phyloP scores from a whole-genome alignment of 2,888 invertebrate species.

The Fissipunctia ypsillon region DNA sequence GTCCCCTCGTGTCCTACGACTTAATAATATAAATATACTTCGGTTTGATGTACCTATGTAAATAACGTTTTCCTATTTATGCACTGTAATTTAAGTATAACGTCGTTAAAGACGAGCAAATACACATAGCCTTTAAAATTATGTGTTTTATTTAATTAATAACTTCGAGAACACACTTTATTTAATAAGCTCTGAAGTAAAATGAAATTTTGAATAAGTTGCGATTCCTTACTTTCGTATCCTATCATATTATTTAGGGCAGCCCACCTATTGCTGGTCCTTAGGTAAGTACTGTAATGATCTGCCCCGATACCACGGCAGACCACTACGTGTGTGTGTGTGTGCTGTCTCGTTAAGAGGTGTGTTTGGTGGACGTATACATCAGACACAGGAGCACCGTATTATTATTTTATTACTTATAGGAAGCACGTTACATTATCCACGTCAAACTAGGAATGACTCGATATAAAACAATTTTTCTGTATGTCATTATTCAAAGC shows the following conservation, averaged over 20 bases:
- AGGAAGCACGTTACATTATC: too few species aligned
- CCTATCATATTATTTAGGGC: too few species aligned
- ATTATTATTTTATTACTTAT: too few species aligned
- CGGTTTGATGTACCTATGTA: conserved; percentile 78
- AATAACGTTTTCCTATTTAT: conserved; percentile 88
- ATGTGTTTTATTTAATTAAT: conserved; percentile 74
- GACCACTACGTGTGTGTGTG: too few species aligned
- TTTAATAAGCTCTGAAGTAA: background rate
- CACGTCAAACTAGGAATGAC: too few species aligned
- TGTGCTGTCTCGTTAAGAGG: too few species aligned
- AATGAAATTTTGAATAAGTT: background rate
- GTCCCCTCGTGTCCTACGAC: conserved; percentile 53
- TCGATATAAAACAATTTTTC: too few species aligned
- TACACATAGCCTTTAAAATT: conserved; percentile 78
- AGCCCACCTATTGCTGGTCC: background rate
- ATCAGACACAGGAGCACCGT: too few species aligned
- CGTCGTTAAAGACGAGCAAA: conserved; percentile 80
- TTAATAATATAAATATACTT: conserved; percentile 58
- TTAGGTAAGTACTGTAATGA: background rate
- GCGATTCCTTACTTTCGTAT: too few species aligned
- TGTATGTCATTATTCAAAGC: too few species aligned
- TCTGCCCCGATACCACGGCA: too few species aligned
- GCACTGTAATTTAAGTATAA: conserved; percentile 83
- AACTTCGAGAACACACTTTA: background rate
- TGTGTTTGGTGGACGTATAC: too few species aligned